Conservation (phyloP, 2,888 invertebrate genomes). For the Trichopoda pennipes region DNA sequence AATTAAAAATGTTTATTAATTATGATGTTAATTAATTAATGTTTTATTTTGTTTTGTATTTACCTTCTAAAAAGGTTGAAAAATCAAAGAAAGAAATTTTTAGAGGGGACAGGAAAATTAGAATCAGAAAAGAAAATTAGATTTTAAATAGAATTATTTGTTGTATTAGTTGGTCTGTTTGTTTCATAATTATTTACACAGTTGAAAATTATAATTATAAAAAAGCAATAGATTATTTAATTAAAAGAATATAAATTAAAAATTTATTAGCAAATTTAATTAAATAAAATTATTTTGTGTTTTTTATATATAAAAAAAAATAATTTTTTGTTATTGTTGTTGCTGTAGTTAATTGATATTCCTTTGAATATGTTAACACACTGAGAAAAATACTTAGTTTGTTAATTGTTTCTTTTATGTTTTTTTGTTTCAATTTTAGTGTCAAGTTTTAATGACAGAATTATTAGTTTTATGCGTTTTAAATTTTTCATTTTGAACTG, state of each 20-base stretch:
- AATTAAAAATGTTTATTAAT: slow-evolving; percentile 9
- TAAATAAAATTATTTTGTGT: slow-evolving; percentile 9
- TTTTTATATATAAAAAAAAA: slow-evolving; percentile 10
- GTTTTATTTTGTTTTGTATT: slow-evolving; percentile 73
- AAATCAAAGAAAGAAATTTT: slow-evolving; percentile 78
- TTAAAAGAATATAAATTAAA: slow-evolving; percentile 4
- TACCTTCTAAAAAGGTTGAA: slow-evolving; percentile 81
- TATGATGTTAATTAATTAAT: not conserved
- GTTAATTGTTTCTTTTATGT: slow-evolving; percentile 6
- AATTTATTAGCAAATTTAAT: not conserved
- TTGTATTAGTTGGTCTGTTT: slow-evolving; percentile 54
- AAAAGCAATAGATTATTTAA: not conserved
- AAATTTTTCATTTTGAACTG: slow-evolving; percentile 79
- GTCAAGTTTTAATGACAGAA: slow-evolving; percentile 1
- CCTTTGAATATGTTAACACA: slow-evolving; percentile 31
- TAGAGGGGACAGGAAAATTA: slow-evolving; percentile 63
- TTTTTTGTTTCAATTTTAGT: too few species aligned
- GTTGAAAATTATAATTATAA: slow-evolving; percentile 10
- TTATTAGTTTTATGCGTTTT: slow-evolving; percentile 59
- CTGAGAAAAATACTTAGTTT: slow-evolving; percentile 2
- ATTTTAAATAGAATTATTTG: slow-evolving; percentile 71
- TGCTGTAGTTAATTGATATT: slow-evolving; percentile 46
- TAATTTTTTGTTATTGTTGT: slow-evolving; percentile 56
- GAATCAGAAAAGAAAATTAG: slow-evolving; percentile 72
- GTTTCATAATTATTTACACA: not conserved